Evolutionary conservation across 2,797 vertebrate genomes (phyloP).

Genomic region (Mormyrops boulengeri): DNA sequence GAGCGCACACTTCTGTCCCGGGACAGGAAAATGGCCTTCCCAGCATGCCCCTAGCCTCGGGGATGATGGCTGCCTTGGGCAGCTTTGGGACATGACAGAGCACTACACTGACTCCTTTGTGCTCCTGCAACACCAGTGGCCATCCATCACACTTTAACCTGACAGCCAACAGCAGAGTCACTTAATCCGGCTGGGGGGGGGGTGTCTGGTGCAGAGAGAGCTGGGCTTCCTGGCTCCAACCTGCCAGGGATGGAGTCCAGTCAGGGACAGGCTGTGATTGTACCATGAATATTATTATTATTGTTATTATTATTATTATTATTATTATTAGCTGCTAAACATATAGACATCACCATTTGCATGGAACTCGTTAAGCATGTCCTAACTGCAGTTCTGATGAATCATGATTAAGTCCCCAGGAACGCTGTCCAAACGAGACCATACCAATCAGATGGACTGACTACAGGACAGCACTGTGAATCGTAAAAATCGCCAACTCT

Average conservation of each 20-base stretch:
- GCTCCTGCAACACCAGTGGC: constrained; percentile 76
- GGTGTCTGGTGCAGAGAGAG: neutral
- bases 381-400: neutral
- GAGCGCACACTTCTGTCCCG: neutral
- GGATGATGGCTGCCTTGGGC: constrained; percentile 79
- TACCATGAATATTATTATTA: neutral
- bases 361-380: neutral
- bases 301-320: neutral
- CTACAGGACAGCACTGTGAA: constrained; percentile 37
- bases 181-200: constrained; percentile 55
- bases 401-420: constrained; percentile 4
- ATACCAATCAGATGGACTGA: constrained; percentile 39
- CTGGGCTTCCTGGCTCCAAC: neutral
- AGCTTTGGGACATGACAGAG: constrained; percentile 47
- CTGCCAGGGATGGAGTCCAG: neutral
- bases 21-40: constrained; percentile 7
- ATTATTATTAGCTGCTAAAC: neutral
- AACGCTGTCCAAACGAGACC: constrained; percentile 32
- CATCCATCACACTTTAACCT: constrained; percentile 89
- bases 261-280: neutral
- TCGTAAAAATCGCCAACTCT: neutral
- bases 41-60: constrained; percentile 56
- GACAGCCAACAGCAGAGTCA: constrained; percentile 76
- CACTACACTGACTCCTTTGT: constrained; percentile 83
- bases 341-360: neutral